Evolutionary conservation across 2,113 vertebrate species (phyloP).

Genomic region (Ceuthmochares aereus): DNA sequence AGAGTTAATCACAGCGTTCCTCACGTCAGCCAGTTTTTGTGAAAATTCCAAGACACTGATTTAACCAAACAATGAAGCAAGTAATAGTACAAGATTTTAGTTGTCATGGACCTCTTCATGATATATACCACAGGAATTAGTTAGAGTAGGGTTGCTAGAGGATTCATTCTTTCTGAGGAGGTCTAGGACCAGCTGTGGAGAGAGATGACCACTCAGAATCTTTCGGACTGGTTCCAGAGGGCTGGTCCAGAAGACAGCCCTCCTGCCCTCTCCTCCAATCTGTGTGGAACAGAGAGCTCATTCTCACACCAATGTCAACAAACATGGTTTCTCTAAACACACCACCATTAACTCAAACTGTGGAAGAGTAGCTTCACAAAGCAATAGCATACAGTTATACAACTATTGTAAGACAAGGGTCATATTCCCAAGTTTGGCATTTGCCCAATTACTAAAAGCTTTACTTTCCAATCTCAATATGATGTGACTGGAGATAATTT

Average conservation of each 20-base stretch:
- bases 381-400: rapidly evolving
- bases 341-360: rapidly evolving
- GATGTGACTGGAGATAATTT: neutral
- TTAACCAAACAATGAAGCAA: neutral
- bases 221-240: neutral
- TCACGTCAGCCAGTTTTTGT: neutral
- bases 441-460: neutral
- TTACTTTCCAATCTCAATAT: neutral
- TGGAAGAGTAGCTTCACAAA: neutral
- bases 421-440: neutral
- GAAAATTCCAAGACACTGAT: neutral
- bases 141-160: neutral
- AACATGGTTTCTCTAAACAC: rapidly evolving
- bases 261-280: neutral
- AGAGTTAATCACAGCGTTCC: neutral
- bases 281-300: neutral
- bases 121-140: neutral
- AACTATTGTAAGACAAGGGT: neutral
- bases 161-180: neutral
- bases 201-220: neutral
- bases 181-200: rapidly evolving
- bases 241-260: neutral
- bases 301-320: neutral
- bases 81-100: neutral
- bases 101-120: neutral